Evolutionary conservation across 2,888 invertebrate species (phyloP).

Genomic region (Pandemis heparana): DNA sequence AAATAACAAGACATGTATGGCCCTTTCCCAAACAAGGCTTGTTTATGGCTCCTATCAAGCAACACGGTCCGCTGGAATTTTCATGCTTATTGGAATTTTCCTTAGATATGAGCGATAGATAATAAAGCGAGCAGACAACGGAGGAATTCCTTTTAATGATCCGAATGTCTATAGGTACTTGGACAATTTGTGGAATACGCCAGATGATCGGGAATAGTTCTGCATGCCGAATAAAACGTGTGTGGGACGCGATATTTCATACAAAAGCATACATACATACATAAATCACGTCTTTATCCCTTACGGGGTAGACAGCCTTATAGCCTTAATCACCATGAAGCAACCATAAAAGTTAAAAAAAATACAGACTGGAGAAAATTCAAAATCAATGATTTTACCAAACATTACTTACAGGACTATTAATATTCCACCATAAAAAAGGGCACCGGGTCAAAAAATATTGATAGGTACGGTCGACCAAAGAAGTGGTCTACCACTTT

Average conservation of each 20-base stretch:
- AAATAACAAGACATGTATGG: constrained; percentile 23
- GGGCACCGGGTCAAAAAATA: no score
- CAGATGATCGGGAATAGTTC: constrained; percentile 6
- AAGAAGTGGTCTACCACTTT: no score
- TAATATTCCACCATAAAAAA: no score
- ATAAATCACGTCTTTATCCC: no score
- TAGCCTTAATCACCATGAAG: no score
- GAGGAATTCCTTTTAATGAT: constrained; percentile 40
- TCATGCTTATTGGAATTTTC: constrained; percentile 40
- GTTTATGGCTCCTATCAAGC: background rate
- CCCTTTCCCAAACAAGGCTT: constrained; percentile 21
- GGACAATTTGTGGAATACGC: constrained; percentile 25
- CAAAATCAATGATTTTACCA: no score
- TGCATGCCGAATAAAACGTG: background rate
- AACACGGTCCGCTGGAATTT: constrained; percentile 24
- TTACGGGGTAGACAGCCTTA: no score
- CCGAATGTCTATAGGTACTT: constrained; percentile 21
- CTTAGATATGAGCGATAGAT: constrained; percentile 31
- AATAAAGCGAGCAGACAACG: constrained; percentile 23
- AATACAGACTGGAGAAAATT: no score
- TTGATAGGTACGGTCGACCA: no score
- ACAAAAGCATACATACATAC: no score
- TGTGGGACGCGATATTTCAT: background rate
- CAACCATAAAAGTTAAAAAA: no score
- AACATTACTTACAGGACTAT: no score